Base-by-base conservation (phyloP, 2,888 invertebrate genomes). In the Drosophila rellima region DNA sequence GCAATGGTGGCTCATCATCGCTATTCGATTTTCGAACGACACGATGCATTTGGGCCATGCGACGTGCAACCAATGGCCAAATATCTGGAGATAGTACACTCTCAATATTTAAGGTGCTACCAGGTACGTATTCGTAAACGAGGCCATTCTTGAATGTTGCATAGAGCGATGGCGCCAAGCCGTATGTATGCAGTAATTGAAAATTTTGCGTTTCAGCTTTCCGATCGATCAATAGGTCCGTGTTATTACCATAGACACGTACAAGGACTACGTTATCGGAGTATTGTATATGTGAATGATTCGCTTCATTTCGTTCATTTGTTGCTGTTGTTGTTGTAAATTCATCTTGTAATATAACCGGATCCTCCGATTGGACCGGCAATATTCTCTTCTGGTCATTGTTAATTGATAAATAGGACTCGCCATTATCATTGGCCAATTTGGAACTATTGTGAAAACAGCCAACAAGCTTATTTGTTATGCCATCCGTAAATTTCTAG, bases 101-200 rank as follows among this genome's bases (percentile, higher is more conserved):
- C 42, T 95, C 94, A 17, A 94, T 92, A 70, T 94, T 95, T 18
- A 97, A 93, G n/a, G 96, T 96, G 67, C 94, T 94, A 47, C 99
- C 99, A 74, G 96, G 96, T 74, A 96, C 94, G 92, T 95, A 97
- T 92, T 97, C 96, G 92, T 99, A 99, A 40, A 96, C 96, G 77
- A 99, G 93, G 11, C 99, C 99, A 94, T 99, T 99, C 82, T 95
- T 94, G 93, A 99, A 99, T 48, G 96, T 95, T 51, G 97, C 98
- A 93, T 97, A 98, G 47, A 99, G 93, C 50, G 95, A 94, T 55
- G 98, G 97, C 45, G 98, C 97, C 83, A 97, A 94, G 17, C 96
- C 96, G 80, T 95, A 94, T 68, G 94, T 94, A 91, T 97, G 94
- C 72, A 97, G 93, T 74, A 95, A 83, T 70, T 93, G 90, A 67